Evolutionary conservation across 1,140 invertebrate species (phyloP).

Genomic region (Hermetia illucens): DNA sequence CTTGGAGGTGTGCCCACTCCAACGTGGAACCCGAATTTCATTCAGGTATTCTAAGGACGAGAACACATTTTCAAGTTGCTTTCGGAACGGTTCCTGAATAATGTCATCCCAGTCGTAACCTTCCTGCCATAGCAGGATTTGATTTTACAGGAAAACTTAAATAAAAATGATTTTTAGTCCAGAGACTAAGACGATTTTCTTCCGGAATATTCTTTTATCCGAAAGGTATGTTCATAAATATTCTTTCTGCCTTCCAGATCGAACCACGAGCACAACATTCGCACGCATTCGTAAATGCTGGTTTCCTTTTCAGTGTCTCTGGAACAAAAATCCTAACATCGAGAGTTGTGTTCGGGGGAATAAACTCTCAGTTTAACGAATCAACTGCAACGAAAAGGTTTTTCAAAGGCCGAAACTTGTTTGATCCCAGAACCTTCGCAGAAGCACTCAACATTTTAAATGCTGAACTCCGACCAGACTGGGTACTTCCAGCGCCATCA

Average conservation of each 20-base stretch:
- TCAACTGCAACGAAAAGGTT: constrained; percentile 51
- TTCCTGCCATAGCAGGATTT: no score
- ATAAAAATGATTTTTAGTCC: no score
- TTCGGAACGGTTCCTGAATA: no score
- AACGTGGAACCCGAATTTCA: no score
- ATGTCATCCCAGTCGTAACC: no score
- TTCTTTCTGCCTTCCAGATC: constrained; percentile 40
- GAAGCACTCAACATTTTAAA: constrained; percentile 40
- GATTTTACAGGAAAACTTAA: no score
- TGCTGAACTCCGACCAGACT: constrained; percentile 45
- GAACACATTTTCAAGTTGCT: no score
- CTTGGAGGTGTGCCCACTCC: no score
- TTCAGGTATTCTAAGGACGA: no score
- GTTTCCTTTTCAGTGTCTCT: constrained; percentile 47
- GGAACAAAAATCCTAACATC: constrained; percentile 12
- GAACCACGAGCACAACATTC: constrained; percentile 69
- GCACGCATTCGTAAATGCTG: constrained; percentile 70
- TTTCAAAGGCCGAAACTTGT: constrained; percentile 40
- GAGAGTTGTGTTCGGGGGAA: constrained; percentile 48
- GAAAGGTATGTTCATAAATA: no score
- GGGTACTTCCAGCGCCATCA: constrained; percentile 44
- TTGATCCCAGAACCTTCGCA: constrained; percentile 34
- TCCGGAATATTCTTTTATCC: no score
- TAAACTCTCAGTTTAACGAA: constrained; percentile 53
- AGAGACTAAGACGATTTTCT: no score